Evolutionary conservation across 2,797 vertebrate species (phyloP).

Genomic region (Dromococcyx pavoninus): DNA sequence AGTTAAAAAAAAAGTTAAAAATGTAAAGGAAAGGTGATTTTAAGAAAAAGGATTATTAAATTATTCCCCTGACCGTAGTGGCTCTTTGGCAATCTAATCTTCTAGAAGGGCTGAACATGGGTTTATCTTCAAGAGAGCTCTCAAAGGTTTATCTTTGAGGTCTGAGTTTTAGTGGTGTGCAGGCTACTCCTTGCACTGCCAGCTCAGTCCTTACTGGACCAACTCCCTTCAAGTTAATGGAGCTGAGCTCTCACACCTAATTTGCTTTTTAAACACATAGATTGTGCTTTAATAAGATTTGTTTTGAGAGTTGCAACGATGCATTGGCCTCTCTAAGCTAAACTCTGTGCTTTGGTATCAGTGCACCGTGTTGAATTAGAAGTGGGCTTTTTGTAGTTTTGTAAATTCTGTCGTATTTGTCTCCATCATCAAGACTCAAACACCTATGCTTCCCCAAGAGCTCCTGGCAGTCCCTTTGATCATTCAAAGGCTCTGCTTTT

Average conservation of each 20-base stretch:
- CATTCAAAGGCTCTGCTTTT: neutral
- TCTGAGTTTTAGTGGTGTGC: neutral
- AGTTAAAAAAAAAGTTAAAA: neutral
- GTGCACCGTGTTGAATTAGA: neutral
- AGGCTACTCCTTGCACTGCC: neutral
- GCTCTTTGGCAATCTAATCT: neutral
- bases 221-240: neutral
- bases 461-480: neutral
- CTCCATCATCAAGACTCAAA: neutral
- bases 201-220: neutral
- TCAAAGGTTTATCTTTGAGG: neutral
- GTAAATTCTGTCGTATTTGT: neutral
- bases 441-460: fast-evolving
- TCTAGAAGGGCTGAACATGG: neutral
- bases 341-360: neutral
- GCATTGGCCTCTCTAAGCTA: neutral
- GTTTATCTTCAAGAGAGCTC: neutral
- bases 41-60: neutral
- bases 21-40: neutral
- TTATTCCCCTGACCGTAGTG: neutral
- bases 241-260: neutral
- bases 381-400: neutral
- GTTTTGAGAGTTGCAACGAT: neutral
- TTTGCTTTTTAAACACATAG: neutral
- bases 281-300: neutral